Evolutionary conservation across 1,140 invertebrate species (phyloP).

Genomic region (Cardiocondyla obscurior): DNA sequence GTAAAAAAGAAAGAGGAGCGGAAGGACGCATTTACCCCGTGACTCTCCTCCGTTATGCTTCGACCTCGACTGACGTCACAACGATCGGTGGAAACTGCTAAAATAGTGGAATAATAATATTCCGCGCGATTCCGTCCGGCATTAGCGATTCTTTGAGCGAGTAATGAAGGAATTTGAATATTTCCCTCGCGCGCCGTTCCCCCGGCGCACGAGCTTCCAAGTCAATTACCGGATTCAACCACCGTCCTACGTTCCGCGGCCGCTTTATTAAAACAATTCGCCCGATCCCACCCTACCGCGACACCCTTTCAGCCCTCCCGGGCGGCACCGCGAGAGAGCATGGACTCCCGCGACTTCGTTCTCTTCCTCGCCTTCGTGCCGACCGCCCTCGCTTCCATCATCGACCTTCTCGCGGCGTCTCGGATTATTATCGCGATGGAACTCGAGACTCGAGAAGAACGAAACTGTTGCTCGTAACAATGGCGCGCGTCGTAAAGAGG

Average conservation of each 20-base stretch:
- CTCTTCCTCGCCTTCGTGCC: neutral
- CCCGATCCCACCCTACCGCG: conserved; percentile 60
- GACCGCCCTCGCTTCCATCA: conserved; percentile 14
- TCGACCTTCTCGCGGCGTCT: conserved; percentile 20
- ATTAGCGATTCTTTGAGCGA: conserved; percentile 80
- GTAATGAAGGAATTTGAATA: conserved; percentile 82
- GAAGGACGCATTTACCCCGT: neutral
- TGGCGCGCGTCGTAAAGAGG: conserved; percentile 43
- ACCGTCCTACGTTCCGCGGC: conserved; percentile 72
- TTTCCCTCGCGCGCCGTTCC: conserved; percentile 71
- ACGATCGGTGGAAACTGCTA: conserved; percentile 57
- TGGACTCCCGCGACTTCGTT: conserved; percentile 28
- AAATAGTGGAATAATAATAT: conserved; percentile 81
- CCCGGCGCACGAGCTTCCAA: conserved; percentile 75
- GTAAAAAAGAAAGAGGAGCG: conserved; percentile 39
- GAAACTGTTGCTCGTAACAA: conserved; percentile 57
- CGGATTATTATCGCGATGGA: conserved; percentile 57
- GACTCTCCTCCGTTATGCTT: conserved; percentile 28
- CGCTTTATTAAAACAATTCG: conserved; percentile 81
- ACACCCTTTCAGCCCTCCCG: conserved; percentile 29
- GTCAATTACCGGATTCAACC: conserved; percentile 81
- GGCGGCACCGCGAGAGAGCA: conserved; percentile 37
- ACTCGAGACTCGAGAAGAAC: conserved; percentile 48
- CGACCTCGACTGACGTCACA: conserved; percentile 2
- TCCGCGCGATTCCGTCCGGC: conserved; percentile 75